These are phyloP conservation scores for Tetrapedia diversipes DNA, from an alignment of 2,888 invertebrate genomes.

Conservation along the genomic window DNA sequence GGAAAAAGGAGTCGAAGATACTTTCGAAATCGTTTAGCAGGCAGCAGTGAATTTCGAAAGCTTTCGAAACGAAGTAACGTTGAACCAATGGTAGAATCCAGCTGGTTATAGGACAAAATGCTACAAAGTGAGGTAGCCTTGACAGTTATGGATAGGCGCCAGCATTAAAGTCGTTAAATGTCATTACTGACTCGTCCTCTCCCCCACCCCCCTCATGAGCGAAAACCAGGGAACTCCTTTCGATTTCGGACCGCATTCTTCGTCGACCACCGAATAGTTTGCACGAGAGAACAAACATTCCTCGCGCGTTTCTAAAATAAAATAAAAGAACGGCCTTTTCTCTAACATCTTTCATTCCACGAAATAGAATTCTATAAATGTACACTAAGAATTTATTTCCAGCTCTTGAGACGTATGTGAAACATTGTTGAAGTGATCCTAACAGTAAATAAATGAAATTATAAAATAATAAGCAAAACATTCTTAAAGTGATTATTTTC, in stretches of 20 bases:
- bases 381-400: no score
- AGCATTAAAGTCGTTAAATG: slow-evolving; percentile 58
- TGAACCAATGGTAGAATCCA: neutral
- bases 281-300: slow-evolving; percentile 27
- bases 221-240: slow-evolving; percentile 59
- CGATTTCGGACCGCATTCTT: slow-evolving; percentile 69
- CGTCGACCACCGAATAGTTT: slow-evolving; percentile 27
- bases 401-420: no score
- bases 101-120: slow-evolving; percentile 17
- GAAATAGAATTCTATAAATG: no score
- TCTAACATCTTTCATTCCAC: no score
- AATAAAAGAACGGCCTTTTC: no score
- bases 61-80: neutral
- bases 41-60: neutral
- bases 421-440: no score
- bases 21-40: slow-evolving; percentile 12
- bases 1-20: neutral
- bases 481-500: no score
- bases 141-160: slow-evolving; percentile 49
- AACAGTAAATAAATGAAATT: no score
- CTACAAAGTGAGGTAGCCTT: slow-evolving; percentile 63
- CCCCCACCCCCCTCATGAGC: neutral
- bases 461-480: no score
- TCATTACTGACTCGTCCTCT: slow-evolving; percentile 49
- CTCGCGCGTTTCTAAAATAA: slow-evolving; percentile 42